phyloP scores from a whole-genome alignment of 2,113 vertebrate species.

The Corydoras sp. region DNA sequence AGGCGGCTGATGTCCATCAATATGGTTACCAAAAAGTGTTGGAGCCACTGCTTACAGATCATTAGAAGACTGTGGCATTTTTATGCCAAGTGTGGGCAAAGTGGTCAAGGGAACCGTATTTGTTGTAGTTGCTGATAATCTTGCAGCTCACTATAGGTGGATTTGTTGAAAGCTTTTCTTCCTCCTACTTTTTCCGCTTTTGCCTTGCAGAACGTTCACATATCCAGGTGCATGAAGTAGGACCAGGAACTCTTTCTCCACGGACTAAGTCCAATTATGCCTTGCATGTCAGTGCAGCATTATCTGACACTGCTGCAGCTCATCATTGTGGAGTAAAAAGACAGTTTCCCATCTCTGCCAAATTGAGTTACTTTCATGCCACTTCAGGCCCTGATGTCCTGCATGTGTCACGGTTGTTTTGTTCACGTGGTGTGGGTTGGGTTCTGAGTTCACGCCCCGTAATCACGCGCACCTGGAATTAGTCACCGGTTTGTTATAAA shows the following conservation, averaged over 20 bases:
- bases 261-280: too few relatives aligned
- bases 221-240: slow-evolving; percentile 38
- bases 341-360: not conserved
- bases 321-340: not conserved
- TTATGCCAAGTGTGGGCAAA: slow-evolving; percentile 29
- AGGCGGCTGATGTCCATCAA: slow-evolving; percentile 28
- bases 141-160: slow-evolving; percentile 35
- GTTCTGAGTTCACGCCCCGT: too few relatives aligned
- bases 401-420: too few relatives aligned
- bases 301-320: not conserved
- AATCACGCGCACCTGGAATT: too few relatives aligned
- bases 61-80: slow-evolving; percentile 39
- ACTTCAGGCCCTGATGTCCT: not conserved
- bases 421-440: too few relatives aligned
- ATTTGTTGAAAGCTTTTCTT: slow-evolving; percentile 45
- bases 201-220: slow-evolving; percentile 25
- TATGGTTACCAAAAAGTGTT: slow-evolving; percentile 33
- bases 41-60: slow-evolving; percentile 37
- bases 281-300: not conserved
- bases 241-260: slow-evolving; percentile 27
- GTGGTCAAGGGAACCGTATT: slow-evolving; percentile 40
- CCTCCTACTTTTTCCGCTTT: slow-evolving; percentile 35
- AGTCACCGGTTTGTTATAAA: too few relatives aligned
- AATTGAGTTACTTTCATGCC: not conserved
- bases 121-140: slow-evolving; percentile 36